Conservation (phyloP, 1,140 invertebrate genomes). For the Copidosoma floridanum region DNA sequence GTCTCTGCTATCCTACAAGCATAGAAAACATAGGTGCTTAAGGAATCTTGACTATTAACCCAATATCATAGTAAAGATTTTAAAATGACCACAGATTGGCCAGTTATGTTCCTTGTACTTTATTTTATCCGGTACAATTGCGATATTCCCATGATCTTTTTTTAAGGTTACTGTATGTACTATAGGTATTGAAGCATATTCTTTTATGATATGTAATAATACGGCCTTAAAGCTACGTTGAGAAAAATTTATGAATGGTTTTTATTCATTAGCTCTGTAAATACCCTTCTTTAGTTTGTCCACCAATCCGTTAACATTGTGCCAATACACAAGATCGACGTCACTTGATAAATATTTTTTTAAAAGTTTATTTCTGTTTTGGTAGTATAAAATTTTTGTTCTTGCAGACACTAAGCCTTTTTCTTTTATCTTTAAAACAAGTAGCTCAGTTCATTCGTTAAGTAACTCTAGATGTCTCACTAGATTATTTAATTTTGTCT, state of each 20-base stretch:
- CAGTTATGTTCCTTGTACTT: neutral
- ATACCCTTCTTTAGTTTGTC: neutral
- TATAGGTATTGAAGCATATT: neutral
- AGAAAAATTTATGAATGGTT: neutral
- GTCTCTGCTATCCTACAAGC: neutral
- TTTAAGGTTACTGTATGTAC: neutral
- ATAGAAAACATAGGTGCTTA: neutral
- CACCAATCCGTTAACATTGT: neutral
- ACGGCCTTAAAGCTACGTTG: no score
- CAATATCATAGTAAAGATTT: neutral
- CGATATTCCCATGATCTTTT: neutral
- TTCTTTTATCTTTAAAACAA: slow-evolving; percentile 1
- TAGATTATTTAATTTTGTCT: slow-evolving; percentile 25
- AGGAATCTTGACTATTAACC: no score
- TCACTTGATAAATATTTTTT: neutral
- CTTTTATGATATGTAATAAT: neutral
- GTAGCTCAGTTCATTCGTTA: slow-evolving; percentile 1
- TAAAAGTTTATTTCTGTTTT: no score
- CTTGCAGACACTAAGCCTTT: neutral
- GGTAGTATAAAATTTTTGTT: no score
- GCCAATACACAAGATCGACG: neutral
- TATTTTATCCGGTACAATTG: neutral
- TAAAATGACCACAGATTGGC: neutral
- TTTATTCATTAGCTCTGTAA: neutral
- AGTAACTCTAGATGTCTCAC: no score